Base-by-base conservation (phyloP, 1,140 invertebrate species). In the Melipona quadrifasciata region DNA sequence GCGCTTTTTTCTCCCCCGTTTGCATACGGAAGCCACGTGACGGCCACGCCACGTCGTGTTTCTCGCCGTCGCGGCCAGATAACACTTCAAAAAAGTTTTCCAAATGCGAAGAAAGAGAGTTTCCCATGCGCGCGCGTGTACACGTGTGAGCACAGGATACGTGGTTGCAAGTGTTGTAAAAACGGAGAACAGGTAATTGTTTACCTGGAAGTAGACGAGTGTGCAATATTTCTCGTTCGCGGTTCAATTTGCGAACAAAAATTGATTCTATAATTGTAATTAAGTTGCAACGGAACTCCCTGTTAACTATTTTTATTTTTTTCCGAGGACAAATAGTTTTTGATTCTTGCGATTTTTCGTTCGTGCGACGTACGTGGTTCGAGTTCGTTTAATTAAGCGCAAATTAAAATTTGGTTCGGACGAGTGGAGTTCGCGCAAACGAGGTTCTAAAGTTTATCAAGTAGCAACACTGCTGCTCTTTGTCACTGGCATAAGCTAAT, bases 1-100 rank as follows among this genome's bases (percentile, higher is more conserved):
- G 47, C 57, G 34, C 53, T 58, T 27, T 80, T 61, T 88, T 77
- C 58, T 6, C 31, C 31, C 74, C 57, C 27, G 51, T 77, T 86
- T 82, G 73, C 67, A 78, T 53, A 65, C 87, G 79, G 77, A n/a
- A 76, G 64, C 53, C 58, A 10, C 77, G 53, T 83, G 71, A 80
- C 80, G 58, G 70, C 78, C 34, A 79, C 31, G 64, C 39, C 34
- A 79, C 39, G 64, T 12, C 68, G 27, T 57, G 12, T 88, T 85
- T 88, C 74, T 85, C 83, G 64, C 80, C 65, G 86, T 78, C 86
- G 39, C 71, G 64, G 24, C 24, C 24, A 61, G 58, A 61, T 61
- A 61, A 61, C 24, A 61, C 3, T 47, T 47, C 12, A 61, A 61
- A 24, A 61, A 61, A 61, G n/a, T 61, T 61, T 61, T n/a, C n/a